Evolutionary conservation across 1,140 invertebrate species (phyloP), one percentile per base, ranked within the genome.

Genomic region (Zaprionus ornatus): DNA sequence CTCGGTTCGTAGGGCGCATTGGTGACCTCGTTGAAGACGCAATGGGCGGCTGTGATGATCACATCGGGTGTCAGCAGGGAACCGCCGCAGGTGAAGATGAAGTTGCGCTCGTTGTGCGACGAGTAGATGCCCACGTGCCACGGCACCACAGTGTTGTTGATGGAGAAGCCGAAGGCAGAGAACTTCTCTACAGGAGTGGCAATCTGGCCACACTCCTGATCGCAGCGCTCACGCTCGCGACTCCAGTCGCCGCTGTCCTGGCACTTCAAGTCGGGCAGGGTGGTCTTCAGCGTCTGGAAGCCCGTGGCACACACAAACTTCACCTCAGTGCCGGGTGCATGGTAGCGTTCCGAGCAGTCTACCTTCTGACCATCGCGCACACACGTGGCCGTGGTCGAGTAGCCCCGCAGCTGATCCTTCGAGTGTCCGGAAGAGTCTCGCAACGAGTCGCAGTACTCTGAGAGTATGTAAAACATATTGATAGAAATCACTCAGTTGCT

Each of bases 51-150:
- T 5, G 86, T 80, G 23, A 91, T 77, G 2, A 91, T 65, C n/a
- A 88, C 27, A 17, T 88, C 87, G 7, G 91, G 81, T 0, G 91
- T 88, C 12, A 92, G 67, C 27, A 92, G 45, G 3, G 94, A 93
- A 0, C 94, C 94, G 0, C 93, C 94, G 57, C 94, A 95, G 55
- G 93, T 92, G 66, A 94, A 93, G 10, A 70, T 75, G 27, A 80
- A 90, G 84, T 91, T 3, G 76, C 67, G 23, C 52, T 91, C 45
- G 56, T 67, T 71, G 62, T 63, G 45, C 61, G 27, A 9, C 54
- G 77, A 68, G 83, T 94, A 95, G 50, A 95, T 91, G 1, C 93
- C 94, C 10, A 93, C 92, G 48, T 95, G 94, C 94, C 95, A 95
- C 0, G 94, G 94, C 50, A 95, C 93, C 7, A 68, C 56, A 0